phyloP scores from a whole-genome alignment of 2,888 invertebrate genomes.

The Metallyticus violacea region DNA sequence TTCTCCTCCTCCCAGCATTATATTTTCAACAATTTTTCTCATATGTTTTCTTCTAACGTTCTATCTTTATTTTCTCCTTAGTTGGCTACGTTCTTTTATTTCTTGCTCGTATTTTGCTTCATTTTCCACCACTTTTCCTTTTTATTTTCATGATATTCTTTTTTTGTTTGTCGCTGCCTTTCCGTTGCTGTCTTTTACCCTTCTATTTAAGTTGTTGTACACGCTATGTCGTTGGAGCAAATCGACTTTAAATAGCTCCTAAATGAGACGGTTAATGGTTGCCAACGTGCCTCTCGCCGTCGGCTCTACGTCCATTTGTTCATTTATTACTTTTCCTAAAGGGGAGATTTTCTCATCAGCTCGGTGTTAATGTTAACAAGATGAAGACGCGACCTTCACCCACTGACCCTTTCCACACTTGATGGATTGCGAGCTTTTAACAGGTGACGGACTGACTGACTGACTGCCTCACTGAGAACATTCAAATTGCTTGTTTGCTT shows the following conservation, averaged over 20 bases:
- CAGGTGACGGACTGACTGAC: not conserved
- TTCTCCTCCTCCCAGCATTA: no score
- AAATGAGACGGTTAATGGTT: not conserved
- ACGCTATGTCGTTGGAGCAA: not conserved
- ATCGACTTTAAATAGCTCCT: not conserved
- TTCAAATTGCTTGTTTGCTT: not conserved
- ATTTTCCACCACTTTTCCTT: not conserved
- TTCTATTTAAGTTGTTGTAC: not conserved
- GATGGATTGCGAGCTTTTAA: not conserved
- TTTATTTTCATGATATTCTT: not conserved
- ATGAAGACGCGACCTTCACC: not conserved
- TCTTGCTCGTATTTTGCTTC: not conserved
- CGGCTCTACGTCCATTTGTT: not conserved
- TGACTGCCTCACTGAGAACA: no score
- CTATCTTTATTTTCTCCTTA: not conserved
- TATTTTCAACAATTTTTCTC: no score
- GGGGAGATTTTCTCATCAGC: not conserved
- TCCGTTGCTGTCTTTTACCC: not conserved
- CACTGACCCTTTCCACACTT: not conserved
- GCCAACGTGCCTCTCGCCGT: not conserved
- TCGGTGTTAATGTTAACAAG: not conserved
- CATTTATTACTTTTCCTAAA: conserved; percentile 12
- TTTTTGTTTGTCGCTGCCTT: not conserved
- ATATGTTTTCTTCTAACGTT: not conserved
- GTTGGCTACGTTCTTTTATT: not conserved